A percentile compares a stretch with the other conserved stretches of the same genome.
phyloP scores from a whole-genome alignment of 2,888 invertebrate species.

The Trachelus tabidus region DNA sequence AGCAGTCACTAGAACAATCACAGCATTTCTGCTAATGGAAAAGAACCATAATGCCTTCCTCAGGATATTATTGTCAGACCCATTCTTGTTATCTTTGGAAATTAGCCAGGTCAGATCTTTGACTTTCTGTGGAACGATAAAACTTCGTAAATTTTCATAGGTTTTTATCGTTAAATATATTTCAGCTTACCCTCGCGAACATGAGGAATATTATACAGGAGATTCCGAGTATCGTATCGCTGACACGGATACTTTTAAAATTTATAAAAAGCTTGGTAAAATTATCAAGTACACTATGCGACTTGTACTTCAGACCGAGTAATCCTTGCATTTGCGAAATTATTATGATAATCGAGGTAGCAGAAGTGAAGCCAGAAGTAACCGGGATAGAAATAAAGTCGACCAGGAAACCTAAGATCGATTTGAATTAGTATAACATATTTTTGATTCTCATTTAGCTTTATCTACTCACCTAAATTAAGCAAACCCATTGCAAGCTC shows the following conservation, averaged over 20 bases:
- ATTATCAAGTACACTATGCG: constrained; percentile 76
- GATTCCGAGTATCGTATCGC: constrained; percentile 76
- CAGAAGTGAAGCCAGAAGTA: constrained; percentile 86
- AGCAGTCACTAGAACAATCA: constrained; percentile 77
- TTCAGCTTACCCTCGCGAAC: constrained; percentile 72
- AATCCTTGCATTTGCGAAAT: constrained; percentile 80
- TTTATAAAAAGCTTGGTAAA: constrained; percentile 67
- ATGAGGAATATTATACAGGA: constrained; percentile 76
- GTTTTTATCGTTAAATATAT: background rate
- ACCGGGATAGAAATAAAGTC: constrained; percentile 87
- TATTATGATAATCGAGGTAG: constrained; percentile 83
- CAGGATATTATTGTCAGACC: constrained; percentile 61
- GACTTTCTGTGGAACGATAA: constrained; percentile 68
- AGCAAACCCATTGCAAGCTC: constrained; percentile 85
- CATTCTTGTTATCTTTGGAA: background rate
- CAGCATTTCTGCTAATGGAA: constrained; percentile 82
- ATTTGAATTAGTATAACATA: constrained; percentile 5
- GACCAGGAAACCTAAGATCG: constrained; percentile 78
- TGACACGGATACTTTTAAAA: constrained; percentile 68
- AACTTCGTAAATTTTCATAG: background rate
- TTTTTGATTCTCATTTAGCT: constrained; percentile 10
- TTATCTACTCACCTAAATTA: constrained; percentile 74
- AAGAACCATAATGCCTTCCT: constrained; percentile 77
- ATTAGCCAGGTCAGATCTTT: constrained; percentile 68
- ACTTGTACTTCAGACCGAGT: constrained; percentile 76